Evolutionary conservation across 2,888 invertebrate genomes (phyloP), one percentile per base, ranked within the genome.

Genomic region (Steinernema scapterisci): DNA sequence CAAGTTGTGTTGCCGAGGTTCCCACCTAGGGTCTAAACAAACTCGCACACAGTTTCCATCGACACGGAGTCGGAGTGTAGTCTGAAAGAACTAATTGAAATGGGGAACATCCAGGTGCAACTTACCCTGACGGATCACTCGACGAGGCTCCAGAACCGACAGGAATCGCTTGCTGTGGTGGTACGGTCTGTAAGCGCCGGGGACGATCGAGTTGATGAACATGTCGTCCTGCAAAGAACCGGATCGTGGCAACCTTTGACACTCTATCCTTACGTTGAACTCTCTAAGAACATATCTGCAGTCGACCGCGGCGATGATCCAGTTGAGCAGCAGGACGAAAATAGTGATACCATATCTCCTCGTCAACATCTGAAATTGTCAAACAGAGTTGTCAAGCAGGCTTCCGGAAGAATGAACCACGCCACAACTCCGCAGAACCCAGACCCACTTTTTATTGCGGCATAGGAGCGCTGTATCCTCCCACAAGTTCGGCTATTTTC

Each of bases 11-110:
- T 52, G 52, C 23, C 63, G 63, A 25, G 31, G 63, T 25, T 31
- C 16, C 9, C 63, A 27, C 16, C 63, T 63, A 72, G 51, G 51
- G 72, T 52, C 31, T 73, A 38, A 43, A 72, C 73, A 73, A 72
- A 46, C 73, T 75, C 7, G 79, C 79, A 31, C 79, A 79, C 73
- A 79, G 54, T 72, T 79, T 79, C 79, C 79, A 79, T 43, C 79
- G 77, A 51, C 79, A 79, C 7, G 79, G 79, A 13, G 77, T 78
- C 9, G 78, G 79, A 31, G 78, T 78, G 63, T 79, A 79, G 70
- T 78, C 79, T 56, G 73, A 75, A 63, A 38, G 19, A 48, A 23
- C 5, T 38, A 9, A 3, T 3, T 38, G 3, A 38, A n/a, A 9
- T 38, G 5, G 38, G 9, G 38, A 38, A 38, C 38, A 38, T 6